Evolutionary conservation across 2,113 vertebrate genomes (phyloP), one percentile per base, ranked within the genome.

Genomic region (Poeciliopsis turrubarensis): DNA sequence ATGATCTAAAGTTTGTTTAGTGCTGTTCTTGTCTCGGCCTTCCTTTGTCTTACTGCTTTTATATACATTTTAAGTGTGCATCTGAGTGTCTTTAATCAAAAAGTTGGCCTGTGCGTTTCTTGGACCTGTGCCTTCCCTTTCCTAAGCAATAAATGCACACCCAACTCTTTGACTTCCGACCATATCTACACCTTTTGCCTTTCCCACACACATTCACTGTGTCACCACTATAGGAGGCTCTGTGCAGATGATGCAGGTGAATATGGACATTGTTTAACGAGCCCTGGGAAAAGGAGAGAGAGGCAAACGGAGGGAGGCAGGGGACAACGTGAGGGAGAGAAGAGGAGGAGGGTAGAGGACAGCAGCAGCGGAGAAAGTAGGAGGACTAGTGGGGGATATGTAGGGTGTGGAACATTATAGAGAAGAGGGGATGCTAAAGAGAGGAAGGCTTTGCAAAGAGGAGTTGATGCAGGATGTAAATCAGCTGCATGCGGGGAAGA

Each of bases 181-280:
- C 37, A 22, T 27, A 32, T 67, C 44, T 39, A 60, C 54, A 76
- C 32, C 47, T 37, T 69, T 65, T 66, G 62, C 39, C 63, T 68
- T 68, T 65, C 60, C 68, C 79, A 63, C 69, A 73, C 69, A 77
- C 77, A 62, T 65, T 70, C 70, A 60, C 69, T 66, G 76, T 83
- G 74, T 84, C 72, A 78, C 75, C 80, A 64, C 78, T 83, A 79
- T 87, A 88, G 85, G 81, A 69, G 67, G 39, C 72, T 83, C 78
- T 83, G 75, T 87, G 80, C 81, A 85, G 83, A 84, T 86, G 87
- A 83, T 86, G 83, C 76, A 90, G 85, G 85, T 89, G 86, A 86
- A 66, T 73, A 76, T 85, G 87, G 85, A 90, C 87, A 87, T 91
- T 91, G 90, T 92, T 91, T 90, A 92, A 91, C 57, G 86, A 90